Evolutionary conservation across 1,140 invertebrate species (phyloP).

Genomic region (Babylonia areolata): DNA sequence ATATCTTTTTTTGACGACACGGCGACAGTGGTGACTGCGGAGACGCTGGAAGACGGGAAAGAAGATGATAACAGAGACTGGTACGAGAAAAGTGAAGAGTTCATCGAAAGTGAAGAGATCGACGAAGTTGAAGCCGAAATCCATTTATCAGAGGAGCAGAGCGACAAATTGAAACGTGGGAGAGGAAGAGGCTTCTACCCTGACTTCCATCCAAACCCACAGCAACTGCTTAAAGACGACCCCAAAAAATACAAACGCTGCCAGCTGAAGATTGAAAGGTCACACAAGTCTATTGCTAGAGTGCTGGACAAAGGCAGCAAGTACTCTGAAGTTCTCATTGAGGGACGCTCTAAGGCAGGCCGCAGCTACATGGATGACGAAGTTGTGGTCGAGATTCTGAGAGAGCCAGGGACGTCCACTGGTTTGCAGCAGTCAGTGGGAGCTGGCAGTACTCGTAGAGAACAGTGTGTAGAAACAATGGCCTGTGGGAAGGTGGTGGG

Average conservation of each 20-base stretch:
- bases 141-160: slow-evolving; percentile 6
- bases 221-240: slow-evolving; percentile 23
- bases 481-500: slow-evolving; percentile 59
- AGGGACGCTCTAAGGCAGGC: slow-evolving; percentile 63
- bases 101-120: slow-evolving; percentile 8
- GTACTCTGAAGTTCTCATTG: slow-evolving; percentile 58
- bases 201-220: no score
- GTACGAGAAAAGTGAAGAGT: slow-evolving; percentile 31
- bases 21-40: not conserved
- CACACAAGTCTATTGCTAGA: slow-evolving; percentile 50
- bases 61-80: not conserved
- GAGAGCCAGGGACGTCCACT: not conserved
- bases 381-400: slow-evolving; percentile 65
- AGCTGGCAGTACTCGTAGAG: not conserved
- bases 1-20: not conserved
- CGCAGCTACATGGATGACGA: slow-evolving; percentile 64
- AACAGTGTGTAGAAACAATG: not conserved
- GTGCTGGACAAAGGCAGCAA: slow-evolving; percentile 32
- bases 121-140: not conserved
- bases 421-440: not conserved
- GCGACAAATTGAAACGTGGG: not conserved
- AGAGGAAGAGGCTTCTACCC: not conserved
- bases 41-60: not conserved
- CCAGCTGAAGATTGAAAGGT: slow-evolving; percentile 52
- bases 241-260: slow-evolving; percentile 53